These are phyloP conservation scores for Argyrosomus japonicus DNA, from an alignment of 2,113 vertebrate genomes.

Conservation along the genomic window DNA sequence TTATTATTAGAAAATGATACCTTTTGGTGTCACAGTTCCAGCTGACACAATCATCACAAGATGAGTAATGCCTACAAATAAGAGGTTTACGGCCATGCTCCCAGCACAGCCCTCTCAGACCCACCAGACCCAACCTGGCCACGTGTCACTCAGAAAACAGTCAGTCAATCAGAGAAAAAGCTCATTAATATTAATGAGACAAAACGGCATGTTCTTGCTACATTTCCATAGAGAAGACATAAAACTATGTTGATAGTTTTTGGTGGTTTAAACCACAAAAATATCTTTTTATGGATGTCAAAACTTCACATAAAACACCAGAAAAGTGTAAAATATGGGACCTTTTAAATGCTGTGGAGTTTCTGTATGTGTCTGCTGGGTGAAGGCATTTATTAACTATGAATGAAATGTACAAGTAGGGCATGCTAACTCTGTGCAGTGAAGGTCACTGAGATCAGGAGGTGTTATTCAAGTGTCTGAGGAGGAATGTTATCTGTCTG, in stretches of 20 bases:
- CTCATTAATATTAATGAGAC: no score
- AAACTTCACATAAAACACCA: no score
- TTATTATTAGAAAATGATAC: not conserved
- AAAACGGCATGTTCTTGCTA: no score
- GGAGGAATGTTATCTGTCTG: not conserved
- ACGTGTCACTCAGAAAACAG: no score
- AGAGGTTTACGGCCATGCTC: not conserved
- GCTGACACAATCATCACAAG: not conserved
- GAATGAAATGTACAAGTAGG: slow-evolving; percentile 60
- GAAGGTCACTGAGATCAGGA: slow-evolving; percentile 39
- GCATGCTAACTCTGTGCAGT: slow-evolving; percentile 41
- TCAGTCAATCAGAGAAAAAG: no score
- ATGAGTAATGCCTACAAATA: not conserved
- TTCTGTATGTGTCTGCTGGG: not conserved
- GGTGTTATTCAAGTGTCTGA: not conserved
- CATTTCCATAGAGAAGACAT: no score
- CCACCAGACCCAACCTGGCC: no score
- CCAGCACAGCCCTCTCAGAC: no score
- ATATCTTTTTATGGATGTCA: no score
- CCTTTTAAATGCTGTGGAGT: not conserved
- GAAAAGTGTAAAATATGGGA: not conserved
- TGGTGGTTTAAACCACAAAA: no score
- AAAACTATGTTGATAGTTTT: no score
- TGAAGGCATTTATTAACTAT: slow-evolving; percentile 53
- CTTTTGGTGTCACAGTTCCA: not conserved